Conservation (phyloP, 2,888 invertebrate species). For the Acrobasis suavella region DNA sequence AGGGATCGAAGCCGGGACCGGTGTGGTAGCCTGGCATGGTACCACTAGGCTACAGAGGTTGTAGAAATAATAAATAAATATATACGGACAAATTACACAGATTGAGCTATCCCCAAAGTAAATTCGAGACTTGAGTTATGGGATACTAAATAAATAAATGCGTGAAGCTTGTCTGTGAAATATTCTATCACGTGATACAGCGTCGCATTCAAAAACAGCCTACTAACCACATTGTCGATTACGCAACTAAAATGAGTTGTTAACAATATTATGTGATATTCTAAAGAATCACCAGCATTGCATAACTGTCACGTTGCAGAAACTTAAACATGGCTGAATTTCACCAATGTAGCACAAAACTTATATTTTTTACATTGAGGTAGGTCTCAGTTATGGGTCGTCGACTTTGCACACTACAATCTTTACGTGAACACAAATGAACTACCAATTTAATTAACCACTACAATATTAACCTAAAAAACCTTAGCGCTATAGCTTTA, state of each 20-base stretch:
- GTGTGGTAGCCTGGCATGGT: no score
- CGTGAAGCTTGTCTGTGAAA: no score
- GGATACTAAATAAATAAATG: no score
- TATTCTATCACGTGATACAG: no score
- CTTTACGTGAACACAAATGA: slow-evolving; percentile 43
- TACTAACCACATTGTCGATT: neutral
- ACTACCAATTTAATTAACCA: slow-evolving; percentile 33
- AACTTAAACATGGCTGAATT: slow-evolving; percentile 38
- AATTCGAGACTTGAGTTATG: no score
- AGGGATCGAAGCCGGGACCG: no score
- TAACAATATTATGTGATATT: neutral
- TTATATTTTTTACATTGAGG: slow-evolving; percentile 72
- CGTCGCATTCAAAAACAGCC: neutral
- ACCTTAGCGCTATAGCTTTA: slow-evolving; percentile 33
- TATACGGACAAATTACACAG: no score
- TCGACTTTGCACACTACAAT: slow-evolving; percentile 55
- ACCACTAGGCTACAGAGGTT: no score
- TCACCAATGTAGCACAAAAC: slow-evolving; percentile 41
- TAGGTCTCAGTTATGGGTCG: slow-evolving; percentile 74
- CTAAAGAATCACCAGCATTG: slow-evolving; percentile 5
- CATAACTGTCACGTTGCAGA: slow-evolving; percentile 27
- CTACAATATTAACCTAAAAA: slow-evolving; percentile 35
- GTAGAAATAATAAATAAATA: no score
- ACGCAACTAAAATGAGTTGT: neutral
- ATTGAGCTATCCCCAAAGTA: no score